Evolutionary conservation across 1,140 invertebrate genomes (phyloP).

Genomic region (Zaprionus ornatus): DNA sequence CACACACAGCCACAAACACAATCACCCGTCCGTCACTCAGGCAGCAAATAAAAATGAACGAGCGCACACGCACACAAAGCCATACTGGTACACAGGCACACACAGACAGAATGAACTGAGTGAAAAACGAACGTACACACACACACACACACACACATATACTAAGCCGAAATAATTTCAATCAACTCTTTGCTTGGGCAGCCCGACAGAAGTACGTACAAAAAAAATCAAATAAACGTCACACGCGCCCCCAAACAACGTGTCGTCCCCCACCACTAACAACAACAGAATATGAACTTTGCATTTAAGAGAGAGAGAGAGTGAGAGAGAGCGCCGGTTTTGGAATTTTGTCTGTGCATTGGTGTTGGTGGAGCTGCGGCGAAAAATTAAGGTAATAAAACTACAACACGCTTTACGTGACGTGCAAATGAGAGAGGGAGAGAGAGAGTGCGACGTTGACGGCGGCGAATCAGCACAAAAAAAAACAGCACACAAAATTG

Average conservation of each 20-base stretch:
- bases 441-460: constrained; percentile 21
- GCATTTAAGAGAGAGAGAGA: constrained; percentile 6
- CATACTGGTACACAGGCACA: constrained; percentile 31
- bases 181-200: constrained; percentile 70
- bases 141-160: constrained; percentile 25
- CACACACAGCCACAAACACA: constrained; percentile 44
- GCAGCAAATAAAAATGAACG: constrained; percentile 55
- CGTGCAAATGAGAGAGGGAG: constrained; percentile 69
- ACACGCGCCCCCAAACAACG: constrained; percentile 63
- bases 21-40: constrained; percentile 40
- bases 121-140: constrained; percentile 51
- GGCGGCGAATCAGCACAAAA: constrained; percentile 36
- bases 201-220: constrained; percentile 25
- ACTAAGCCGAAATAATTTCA: constrained; percentile 70
- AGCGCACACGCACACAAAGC: constrained; percentile 37
- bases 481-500: constrained; percentile 32
- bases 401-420: constrained; percentile 58
- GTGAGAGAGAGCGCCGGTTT: constrained; percentile 15
- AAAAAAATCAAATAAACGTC: constrained; percentile 70
- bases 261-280: constrained; percentile 24
- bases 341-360: constrained; percentile 38
- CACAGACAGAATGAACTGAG: constrained; percentile 50
- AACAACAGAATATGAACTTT: constrained; percentile 14
- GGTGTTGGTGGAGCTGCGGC: constrained; percentile 51
- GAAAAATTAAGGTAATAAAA: constrained; percentile 76